phyloP scores from a whole-genome alignment of 2,113 vertebrate genomes.

The Urocolius indicus region DNA sequence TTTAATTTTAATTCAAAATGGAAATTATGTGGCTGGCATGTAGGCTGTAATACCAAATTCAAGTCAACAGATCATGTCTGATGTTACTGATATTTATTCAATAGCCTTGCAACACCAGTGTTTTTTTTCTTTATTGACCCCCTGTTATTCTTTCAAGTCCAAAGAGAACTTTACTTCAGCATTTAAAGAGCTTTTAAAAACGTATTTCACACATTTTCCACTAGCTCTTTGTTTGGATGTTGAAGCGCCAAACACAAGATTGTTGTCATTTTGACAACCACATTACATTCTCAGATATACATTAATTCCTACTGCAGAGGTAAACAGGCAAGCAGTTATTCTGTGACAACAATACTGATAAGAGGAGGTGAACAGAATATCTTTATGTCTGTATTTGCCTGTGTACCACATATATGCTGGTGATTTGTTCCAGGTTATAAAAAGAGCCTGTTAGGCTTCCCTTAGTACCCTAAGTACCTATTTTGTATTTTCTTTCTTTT shows the following conservation, averaged over 20 bases:
- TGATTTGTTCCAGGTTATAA: neutral
- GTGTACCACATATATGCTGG: neutral
- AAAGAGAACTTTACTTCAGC: slow-evolving; percentile 31
- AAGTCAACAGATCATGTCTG: neutral
- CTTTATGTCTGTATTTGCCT: neutral
- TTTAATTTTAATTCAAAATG: neutral
- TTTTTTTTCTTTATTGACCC: neutral
- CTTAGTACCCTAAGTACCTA: neutral
- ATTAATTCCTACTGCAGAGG: slow-evolving; percentile 51
- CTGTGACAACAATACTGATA: slow-evolving; percentile 53
- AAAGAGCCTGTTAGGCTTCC: neutral
- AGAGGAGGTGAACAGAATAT: slow-evolving; percentile 39
- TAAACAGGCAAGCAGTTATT: slow-evolving; percentile 45
- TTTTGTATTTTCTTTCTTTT: neutral
- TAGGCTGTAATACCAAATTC: neutral
- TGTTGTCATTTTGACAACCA: slow-evolving; percentile 57
- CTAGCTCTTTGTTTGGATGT: neutral
- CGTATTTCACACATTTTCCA: slow-evolving; percentile 21
- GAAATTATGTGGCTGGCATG: neutral
- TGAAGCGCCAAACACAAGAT: slow-evolving; percentile 19
- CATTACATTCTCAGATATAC: slow-evolving; percentile 44
- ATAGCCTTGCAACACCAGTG: neutral
- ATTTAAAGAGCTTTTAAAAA: neutral
- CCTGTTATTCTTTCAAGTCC: slow-evolving; percentile 14
- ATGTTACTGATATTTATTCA: neutral